These are phyloP conservation scores for Hecatera dysodea DNA, from an alignment of 2,888 invertebrate genomes.

Conservation along the genomic window DNA sequence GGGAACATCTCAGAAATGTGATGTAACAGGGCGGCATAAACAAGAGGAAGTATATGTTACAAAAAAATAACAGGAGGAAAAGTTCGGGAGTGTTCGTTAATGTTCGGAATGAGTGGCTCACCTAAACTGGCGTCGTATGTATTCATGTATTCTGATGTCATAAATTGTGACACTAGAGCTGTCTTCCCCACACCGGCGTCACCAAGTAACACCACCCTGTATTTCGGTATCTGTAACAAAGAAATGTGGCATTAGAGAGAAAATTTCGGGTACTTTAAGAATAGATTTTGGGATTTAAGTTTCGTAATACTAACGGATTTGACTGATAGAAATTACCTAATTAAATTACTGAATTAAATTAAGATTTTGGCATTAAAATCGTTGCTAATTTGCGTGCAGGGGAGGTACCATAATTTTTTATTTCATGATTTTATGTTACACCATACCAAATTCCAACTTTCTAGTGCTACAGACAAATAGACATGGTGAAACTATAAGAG, in stretches of 20 bases:
- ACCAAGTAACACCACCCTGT: conserved; percentile 95
- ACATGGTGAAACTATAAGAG: no score
- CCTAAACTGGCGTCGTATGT: conserved; percentile 98
- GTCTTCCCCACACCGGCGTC: conserved; percentile 97
- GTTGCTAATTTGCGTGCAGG: no score
- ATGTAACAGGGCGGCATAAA: conserved; percentile 51
- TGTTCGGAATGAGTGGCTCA: conserved; percentile 83
- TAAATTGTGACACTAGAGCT: conserved; percentile 97
- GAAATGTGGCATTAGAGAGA: conserved; percentile 19
- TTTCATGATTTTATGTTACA: no score
- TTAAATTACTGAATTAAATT: no score
- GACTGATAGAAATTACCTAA: no score
- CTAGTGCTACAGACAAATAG: no score
- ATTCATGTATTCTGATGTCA: conserved; percentile 99
- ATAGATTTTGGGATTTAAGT: neutral
- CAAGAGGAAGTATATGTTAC: neutral
- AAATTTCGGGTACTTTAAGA: neutral
- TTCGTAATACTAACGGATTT: no score
- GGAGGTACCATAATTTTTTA: no score
- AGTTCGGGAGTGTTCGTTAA: conserved; percentile 21
- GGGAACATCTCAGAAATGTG: conserved; percentile 7
- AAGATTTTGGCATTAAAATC: no score
- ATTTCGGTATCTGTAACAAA: conserved; percentile 91
- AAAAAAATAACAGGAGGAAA: conserved; percentile 22
- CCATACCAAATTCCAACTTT: no score